These are phyloP conservation scores for Nibea albiflora DNA, from an alignment of 2,113 vertebrate genomes.

Conservation along the genomic window DNA sequence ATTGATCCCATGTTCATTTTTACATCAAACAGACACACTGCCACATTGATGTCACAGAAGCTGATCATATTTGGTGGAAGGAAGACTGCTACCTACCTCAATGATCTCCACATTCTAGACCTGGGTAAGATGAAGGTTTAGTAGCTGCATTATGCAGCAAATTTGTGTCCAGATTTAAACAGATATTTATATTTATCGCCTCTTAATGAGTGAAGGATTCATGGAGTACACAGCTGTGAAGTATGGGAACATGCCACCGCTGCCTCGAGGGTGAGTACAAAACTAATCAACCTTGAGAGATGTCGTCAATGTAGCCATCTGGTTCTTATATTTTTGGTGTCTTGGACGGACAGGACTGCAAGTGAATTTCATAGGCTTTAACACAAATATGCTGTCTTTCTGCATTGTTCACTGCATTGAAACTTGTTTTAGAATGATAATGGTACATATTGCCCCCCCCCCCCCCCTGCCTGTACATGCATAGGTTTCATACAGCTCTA, in stretches of 20 bases:
- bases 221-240: conserved; percentile 92
- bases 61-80: conserved; percentile 90
- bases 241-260: conserved; percentile 79
- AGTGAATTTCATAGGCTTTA: conserved; percentile 8
- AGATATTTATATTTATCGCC: background rate
- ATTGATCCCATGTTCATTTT: background rate
- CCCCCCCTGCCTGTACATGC: background rate
- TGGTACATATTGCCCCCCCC: background rate
- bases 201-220: conserved; percentile 79
- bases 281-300: conserved; percentile 52
- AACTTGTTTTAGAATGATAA: background rate
- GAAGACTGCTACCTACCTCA: conserved; percentile 86
- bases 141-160: background rate
- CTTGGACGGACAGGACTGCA: background rate
- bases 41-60: conserved; percentile 87
- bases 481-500: conserved; percentile 90
- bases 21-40: conserved; percentile 83
- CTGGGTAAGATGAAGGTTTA: conserved; percentile 81
- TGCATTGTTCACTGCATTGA: background rate
- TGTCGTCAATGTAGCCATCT: conserved; percentile 55
- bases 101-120: conserved; percentile 89
- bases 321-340: conserved; percentile 44
- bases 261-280: conserved; percentile 88
- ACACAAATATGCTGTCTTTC: background rate
- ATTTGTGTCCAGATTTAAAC: background rate